phyloP scores from a whole-genome alignment of 2,113 vertebrate genomes.

The Engraulis encrasicolus region DNA sequence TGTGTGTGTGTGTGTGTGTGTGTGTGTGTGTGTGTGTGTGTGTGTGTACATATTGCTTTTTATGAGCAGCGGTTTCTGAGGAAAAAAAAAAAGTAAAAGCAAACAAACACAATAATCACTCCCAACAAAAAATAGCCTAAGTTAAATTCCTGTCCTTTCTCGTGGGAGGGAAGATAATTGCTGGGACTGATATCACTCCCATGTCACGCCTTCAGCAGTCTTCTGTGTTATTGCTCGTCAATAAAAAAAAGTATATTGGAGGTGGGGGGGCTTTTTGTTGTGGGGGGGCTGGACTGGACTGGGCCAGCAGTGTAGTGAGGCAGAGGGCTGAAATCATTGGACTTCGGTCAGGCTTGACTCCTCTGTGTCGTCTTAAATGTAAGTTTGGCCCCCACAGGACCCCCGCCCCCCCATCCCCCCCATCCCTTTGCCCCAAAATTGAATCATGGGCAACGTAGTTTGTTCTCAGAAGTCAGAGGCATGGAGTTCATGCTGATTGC shows the following conservation, averaged over 20 bases:
- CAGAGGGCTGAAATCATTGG: no score
- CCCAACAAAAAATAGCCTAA: no score
- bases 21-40: background rate
- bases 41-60: background rate
- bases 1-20: background rate
- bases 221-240: background rate
- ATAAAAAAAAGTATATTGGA: background rate
- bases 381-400: no score
- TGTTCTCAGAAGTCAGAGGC: slow-evolving; percentile 44
- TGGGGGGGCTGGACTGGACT: background rate
- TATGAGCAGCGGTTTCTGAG: background rate
- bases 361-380: slow-evolving; percentile 35
- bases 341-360: slow-evolving; percentile 12
- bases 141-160: background rate
- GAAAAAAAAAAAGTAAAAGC: background rate
- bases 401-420: slow-evolving; percentile 43
- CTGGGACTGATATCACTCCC: background rate
- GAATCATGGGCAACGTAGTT: slow-evolving; percentile 50
- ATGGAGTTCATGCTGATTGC: background rate
- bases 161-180: background rate
- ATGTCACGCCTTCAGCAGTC: background rate
- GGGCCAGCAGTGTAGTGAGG: background rate
- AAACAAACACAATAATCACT: background rate
- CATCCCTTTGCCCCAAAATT: slow-evolving; percentile 16
- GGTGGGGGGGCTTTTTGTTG: background rate